Percentiles rank a stretch among this genome's conserved stretches.
Evolutionary conservation across 2,888 invertebrate species (phyloP).

Genomic region (Tuta absoluta): DNA sequence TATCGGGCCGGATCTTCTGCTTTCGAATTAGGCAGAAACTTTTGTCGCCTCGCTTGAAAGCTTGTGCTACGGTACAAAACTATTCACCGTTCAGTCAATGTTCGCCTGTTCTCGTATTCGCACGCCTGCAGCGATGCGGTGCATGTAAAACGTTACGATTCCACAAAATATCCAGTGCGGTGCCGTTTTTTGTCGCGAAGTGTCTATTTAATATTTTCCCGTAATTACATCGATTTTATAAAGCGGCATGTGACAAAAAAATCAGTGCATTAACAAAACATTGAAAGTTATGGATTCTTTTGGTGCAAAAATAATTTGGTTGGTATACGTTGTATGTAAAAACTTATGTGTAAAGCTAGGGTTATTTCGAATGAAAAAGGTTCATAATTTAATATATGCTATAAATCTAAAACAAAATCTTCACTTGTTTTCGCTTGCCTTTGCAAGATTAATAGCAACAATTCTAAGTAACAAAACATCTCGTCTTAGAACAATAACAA

Average conservation of each 20-base stretch:
- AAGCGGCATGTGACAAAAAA: too few relatives aligned
- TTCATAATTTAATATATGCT: too few relatives aligned
- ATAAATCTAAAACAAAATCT: background rate
- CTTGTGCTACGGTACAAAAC: background rate
- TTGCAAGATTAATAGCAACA: background rate
- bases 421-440: background rate
- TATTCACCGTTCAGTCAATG: background rate
- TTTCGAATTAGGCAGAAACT: background rate
- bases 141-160: background rate
- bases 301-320: too few relatives aligned
- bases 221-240: too few relatives aligned
- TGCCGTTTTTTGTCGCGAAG: too few relatives aligned
- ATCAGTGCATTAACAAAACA: too few relatives aligned
- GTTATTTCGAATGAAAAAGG: too few relatives aligned
- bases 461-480: constrained; percentile 10
- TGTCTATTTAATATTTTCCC: too few relatives aligned
- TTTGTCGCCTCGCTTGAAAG: background rate
- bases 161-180: too few relatives aligned
- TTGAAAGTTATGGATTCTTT: too few relatives aligned
- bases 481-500: constrained; percentile 1
- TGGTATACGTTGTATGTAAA: too few relatives aligned
- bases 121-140: background rate
- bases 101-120: too few relatives aligned
- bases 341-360: background rate
- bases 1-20: constrained; percentile 24